Percentiles rank a stretch among this genome's conserved stretches.
Evolutionary conservation across 1,140 invertebrate species (phyloP).

Genomic region (Tribolium madens): DNA sequence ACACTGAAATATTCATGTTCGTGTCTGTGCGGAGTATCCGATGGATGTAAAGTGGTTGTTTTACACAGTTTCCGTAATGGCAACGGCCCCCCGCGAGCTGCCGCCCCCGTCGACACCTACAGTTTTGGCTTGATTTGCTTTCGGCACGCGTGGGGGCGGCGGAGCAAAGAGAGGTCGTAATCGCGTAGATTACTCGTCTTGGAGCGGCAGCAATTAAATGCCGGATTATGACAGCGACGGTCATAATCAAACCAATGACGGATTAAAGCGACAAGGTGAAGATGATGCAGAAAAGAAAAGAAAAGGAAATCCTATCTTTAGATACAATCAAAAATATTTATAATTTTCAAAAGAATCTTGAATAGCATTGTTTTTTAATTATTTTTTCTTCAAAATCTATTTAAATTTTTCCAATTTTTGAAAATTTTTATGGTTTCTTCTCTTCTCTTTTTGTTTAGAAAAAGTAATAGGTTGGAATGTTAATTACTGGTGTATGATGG

Average conservation of each 20-base stretch:
- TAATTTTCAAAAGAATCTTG: too few relatives aligned
- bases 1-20: slow-evolving; percentile 52
- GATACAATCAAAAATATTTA: neutral
- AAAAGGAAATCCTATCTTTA: neutral
- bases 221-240: neutral
- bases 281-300: neutral
- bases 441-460: too few relatives aligned
- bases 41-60: slow-evolving; percentile 52
- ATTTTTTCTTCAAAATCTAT: too few relatives aligned
- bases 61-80: slow-evolving; percentile 46
- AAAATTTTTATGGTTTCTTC: too few relatives aligned
- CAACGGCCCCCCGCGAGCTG: slow-evolving; percentile 18
- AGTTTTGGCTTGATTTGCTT: slow-evolving; percentile 46
- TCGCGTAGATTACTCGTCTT: slow-evolving; percentile 18
- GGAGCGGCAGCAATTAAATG: slow-evolving; percentile 9
- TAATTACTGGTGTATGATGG: too few relatives aligned
- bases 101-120: slow-evolving; percentile 42
- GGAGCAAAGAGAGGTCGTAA: neutral
- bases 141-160: slow-evolving; percentile 37
- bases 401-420: too few relatives aligned
- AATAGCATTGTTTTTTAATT: too few relatives aligned
- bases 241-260: slow-evolving; percentile 24
- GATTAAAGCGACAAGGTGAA: neutral
- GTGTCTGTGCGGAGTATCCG: slow-evolving; percentile 47
- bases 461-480: too few relatives aligned